These are phyloP conservation scores for Drosophila baimaii DNA, from an alignment of 1,140 invertebrate species.

Conservation along the genomic window DNA sequence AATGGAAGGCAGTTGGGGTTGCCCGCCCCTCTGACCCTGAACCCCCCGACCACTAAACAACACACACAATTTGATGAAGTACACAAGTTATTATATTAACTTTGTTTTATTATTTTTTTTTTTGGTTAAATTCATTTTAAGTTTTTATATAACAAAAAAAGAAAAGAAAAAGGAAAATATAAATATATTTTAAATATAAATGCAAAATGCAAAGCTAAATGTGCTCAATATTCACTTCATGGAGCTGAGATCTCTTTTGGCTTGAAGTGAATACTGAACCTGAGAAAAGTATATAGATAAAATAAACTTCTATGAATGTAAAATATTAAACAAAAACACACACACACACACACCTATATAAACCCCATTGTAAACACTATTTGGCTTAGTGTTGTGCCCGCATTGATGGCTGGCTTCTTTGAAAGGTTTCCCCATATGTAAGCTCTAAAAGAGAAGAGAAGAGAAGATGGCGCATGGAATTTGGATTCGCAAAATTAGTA, in stretches of 20 bases:
- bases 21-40: constrained; percentile 10
- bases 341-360: constrained; percentile 26
- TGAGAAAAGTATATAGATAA: constrained; percentile 17
- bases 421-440: constrained; percentile 54
- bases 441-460: not conserved
- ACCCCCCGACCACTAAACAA: constrained; percentile 43
- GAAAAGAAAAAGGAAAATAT: constrained; percentile 35
- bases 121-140: constrained; percentile 80
- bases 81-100: constrained; percentile 69
- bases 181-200: constrained; percentile 70
- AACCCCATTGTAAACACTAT: constrained; percentile 20
- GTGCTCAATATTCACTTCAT: constrained; percentile 43
- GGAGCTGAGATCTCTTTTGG: constrained; percentile 5
- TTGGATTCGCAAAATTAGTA: constrained; percentile 40
- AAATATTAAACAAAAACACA: constrained; percentile 32
- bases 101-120: constrained; percentile 46
- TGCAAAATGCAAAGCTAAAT: constrained; percentile 26
- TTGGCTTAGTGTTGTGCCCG: constrained; percentile 27
- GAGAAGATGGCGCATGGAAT: constrained; percentile 12
- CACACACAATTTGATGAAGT: constrained; percentile 69
- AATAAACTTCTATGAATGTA: constrained; percentile 41
- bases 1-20: constrained; percentile 16
- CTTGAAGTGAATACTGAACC: constrained; percentile 36
- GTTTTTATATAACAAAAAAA: constrained; percentile 55
- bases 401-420: constrained; percentile 30